phyloP scores from a whole-genome alignment of 2,888 invertebrate genomes.

The Incurvaria masculella region DNA sequence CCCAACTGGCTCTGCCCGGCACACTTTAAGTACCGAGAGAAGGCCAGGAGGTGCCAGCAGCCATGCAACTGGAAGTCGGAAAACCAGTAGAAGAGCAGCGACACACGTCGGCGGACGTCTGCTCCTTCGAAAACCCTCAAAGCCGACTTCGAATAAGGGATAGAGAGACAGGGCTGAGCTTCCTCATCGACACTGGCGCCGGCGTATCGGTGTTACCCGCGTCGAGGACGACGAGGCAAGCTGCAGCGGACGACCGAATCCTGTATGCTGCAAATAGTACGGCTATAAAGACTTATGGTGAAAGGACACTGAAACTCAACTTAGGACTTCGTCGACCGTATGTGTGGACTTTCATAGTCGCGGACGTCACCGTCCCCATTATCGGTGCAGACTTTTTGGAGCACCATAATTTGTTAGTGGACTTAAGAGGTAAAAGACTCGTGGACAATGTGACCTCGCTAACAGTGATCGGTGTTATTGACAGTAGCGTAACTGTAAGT shows the following conservation, averaged over 20 bases:
- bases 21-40: not conserved
- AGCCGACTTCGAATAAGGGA: conserved; percentile 14
- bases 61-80: not conserved
- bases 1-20: not conserved
- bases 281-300: conserved; percentile 2
- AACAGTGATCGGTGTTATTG: not conserved
- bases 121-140: conserved; percentile 6
- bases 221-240: too few relatives aligned
- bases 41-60: not conserved
- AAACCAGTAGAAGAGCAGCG: conserved; percentile 4
- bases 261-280: conserved; percentile 6
- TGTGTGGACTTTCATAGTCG: conserved; percentile 4
- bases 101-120: conserved; percentile 10
- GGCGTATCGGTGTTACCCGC: conserved; percentile 11
- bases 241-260: too few relatives aligned
- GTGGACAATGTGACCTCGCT: conserved; percentile 6
- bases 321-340: conserved; percentile 1
- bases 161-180: conserved; percentile 7
- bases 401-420: conserved; percentile 7
- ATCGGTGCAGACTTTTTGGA: conserved; percentile 6
- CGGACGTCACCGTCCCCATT: conserved; percentile 3
- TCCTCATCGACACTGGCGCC: conserved; percentile 10
- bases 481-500: not conserved
- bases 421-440: conserved; percentile 4
- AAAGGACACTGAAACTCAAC: not conserved